Percentiles rank a stretch among this genome's conserved stretches.
Evolutionary conservation across 2,797 vertebrate species (phyloP).

Genomic region (Tapirus indicus): DNA sequence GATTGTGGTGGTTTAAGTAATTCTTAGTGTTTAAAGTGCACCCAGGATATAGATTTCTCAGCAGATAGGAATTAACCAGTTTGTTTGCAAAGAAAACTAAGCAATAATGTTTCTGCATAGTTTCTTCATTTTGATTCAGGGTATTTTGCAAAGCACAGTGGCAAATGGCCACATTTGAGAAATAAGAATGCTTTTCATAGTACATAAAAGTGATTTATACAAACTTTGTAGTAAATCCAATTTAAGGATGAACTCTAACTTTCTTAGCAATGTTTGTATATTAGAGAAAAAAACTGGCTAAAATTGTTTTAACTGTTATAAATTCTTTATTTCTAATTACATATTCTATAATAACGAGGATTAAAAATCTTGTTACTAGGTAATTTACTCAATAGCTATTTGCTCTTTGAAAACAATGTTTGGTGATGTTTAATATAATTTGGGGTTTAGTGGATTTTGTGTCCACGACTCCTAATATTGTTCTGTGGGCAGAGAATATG

Average conservation of each 20-base stretch:
- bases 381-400: conserved; percentile 32
- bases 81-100: conserved; percentile 33
- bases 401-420: neutral
- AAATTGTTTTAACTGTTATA: neutral
- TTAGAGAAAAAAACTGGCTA: conserved; percentile 19
- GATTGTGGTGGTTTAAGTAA: neutral
- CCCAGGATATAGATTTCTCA: neutral
- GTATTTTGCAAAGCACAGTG: conserved; percentile 31
- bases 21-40: neutral
- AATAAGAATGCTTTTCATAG: conserved; percentile 7
- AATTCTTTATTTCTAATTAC: conserved; percentile 13
- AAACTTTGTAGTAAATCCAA: neutral
- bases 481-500: neutral
- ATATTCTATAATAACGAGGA: neutral
- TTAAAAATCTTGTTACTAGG: conserved; percentile 24
- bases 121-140: neutral
- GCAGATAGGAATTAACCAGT: neutral
- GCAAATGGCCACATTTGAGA: neutral
- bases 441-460: conserved; percentile 10
- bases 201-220: neutral
- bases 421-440: neutral
- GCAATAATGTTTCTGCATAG: neutral
- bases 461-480: neutral
- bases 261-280: neutral
- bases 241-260: conserved; percentile 2